Evolutionary conservation across 2,113 vertebrate genomes (phyloP).

Genomic region (Pungitius pungitius): DNA sequence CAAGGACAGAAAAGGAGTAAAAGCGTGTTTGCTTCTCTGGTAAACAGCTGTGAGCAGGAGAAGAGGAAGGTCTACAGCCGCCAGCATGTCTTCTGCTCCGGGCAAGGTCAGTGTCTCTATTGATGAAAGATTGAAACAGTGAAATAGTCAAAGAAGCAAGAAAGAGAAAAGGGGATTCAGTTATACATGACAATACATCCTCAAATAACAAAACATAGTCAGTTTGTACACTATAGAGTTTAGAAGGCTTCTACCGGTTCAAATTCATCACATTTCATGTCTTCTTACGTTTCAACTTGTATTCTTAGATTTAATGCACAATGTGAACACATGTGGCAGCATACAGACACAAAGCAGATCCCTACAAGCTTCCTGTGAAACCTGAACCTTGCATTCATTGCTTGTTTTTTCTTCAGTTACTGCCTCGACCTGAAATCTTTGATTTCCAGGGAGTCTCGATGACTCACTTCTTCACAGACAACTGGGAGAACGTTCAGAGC

Average conservation of each 20-base stretch:
- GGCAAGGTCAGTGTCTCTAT: slow-evolving; percentile 33
- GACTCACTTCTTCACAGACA: slow-evolving; percentile 63
- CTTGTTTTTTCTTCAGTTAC: neutral
- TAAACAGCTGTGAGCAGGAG: too few relatives aligned
- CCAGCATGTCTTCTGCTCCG: neutral
- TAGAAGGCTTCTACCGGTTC: neutral
- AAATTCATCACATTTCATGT: neutral
- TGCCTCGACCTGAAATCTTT: slow-evolving; percentile 47
- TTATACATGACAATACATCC: neutral
- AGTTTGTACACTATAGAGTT: neutral
- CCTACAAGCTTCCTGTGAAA: neutral
- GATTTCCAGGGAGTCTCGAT: slow-evolving; percentile 78
- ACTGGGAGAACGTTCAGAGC: slow-evolving; percentile 80
- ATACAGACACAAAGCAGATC: too few relatives aligned
- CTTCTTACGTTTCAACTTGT: too few relatives aligned
- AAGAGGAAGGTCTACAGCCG: too few relatives aligned
- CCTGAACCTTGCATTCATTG: neutral
- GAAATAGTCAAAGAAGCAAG: neutral
- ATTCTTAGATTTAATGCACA: neutral
- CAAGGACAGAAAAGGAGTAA: too few relatives aligned
- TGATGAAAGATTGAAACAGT: neutral
- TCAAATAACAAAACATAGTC: too few relatives aligned
- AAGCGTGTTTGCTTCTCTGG: too few relatives aligned
- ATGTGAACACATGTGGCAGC: neutral
- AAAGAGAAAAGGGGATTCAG: neutral